Conservation (phyloP, 2,797 vertebrate species). For the Toxotes lorentzi region DNA sequence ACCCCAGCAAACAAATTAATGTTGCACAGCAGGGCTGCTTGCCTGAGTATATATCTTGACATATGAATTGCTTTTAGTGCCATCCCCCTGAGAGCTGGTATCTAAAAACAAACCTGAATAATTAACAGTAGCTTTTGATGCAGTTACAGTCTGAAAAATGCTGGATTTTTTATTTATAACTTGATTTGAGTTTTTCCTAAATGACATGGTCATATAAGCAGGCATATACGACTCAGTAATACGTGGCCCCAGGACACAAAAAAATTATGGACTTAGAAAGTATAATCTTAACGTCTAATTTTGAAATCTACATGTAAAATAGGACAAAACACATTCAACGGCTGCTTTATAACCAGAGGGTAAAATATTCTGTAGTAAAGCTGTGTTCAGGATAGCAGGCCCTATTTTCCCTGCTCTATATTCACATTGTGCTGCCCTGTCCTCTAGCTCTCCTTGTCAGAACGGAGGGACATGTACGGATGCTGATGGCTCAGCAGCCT, state of each 20-base stretch:
- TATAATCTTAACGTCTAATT: neutral
- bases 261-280: neutral
- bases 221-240: neutral
- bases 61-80: constrained; percentile 5
- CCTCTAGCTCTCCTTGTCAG: constrained; percentile 90
- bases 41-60: neutral
- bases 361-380: constrained; percentile 14
- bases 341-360: constrained; percentile 11
- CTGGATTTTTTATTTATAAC: neutral
- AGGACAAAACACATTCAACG: neutral
- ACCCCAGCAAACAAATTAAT: neutral
- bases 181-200: neutral
- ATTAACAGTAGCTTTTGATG: constrained; percentile 4
- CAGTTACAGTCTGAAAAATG: neutral
- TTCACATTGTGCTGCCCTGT: constrained; percentile 53
- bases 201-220: neutral
- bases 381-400: neutral
- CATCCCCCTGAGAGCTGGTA: neutral
- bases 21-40: neutral
- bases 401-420: constrained; percentile 16
- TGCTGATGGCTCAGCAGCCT: constrained; percentile 78
- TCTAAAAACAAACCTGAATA: constrained; percentile 12
- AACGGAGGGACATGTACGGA: constrained; percentile 92
- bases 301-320: neutral
- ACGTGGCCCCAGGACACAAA: neutral